A percentile compares a stretch with the other conserved stretches of the same genome.
Evolutionary conservation across 2,888 invertebrate genomes (phyloP).

Genomic region (Stenurella melanura): DNA sequence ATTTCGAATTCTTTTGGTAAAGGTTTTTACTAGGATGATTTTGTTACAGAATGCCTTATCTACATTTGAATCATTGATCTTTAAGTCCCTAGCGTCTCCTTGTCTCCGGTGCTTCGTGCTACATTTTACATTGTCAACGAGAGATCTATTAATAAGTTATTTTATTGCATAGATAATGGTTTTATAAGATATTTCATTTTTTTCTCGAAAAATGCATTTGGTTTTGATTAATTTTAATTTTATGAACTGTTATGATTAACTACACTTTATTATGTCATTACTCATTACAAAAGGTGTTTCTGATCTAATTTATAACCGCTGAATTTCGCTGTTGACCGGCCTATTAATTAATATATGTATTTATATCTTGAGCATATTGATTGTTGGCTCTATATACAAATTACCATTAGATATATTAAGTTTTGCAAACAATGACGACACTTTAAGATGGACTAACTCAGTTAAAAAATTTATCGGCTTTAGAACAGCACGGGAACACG

Average conservation of each 20-base stretch:
- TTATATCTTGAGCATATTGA: background rate
- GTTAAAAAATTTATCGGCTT: background rate
- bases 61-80: background rate
- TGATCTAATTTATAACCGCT: background rate
- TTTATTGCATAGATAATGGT: no score
- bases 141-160: no score
- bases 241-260: no score
- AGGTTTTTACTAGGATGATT: no score
- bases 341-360: background rate
- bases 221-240: no score
- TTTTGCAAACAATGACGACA: slow-evolving; percentile 20
- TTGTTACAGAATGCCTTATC: background rate
- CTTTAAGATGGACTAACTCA: slow-evolving; percentile 6
- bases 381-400: background rate
- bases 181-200: no score
- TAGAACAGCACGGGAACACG: background rate
- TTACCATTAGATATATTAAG: slow-evolving; percentile 17
- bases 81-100: background rate
- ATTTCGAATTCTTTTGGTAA: no score
- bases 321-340: background rate
- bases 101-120: no score
- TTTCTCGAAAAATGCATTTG: no score
- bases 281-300: no score
- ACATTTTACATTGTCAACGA: no score
- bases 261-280: no score